These are phyloP conservation scores for Syngnathus acus DNA, from an alignment of 2,797 vertebrate genomes.

Conservation along the genomic window DNA sequence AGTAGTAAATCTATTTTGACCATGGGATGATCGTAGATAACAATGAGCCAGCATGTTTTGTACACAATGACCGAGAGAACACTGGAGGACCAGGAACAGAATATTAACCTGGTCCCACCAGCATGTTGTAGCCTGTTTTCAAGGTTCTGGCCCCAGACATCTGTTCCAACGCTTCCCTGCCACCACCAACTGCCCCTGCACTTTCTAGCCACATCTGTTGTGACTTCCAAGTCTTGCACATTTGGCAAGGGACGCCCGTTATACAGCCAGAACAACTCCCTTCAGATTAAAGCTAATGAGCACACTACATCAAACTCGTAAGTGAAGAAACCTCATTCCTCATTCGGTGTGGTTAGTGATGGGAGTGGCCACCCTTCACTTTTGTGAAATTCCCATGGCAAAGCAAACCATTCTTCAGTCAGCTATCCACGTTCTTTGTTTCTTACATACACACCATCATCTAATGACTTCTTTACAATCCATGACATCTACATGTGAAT, in stretches of 20 bases:
- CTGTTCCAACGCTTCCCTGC: constrained; percentile 48
- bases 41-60: constrained; percentile 25
- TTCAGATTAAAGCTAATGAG: constrained; percentile 75
- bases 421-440: background rate
- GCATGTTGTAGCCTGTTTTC: constrained; percentile 52
- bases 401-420: no score
- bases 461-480: constrained; percentile 9
- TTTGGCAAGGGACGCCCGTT: constrained; percentile 62
- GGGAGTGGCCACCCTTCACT: constrained; percentile 6
- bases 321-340: constrained; percentile 62
- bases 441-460: constrained; percentile 4
- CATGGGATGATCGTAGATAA: background rate
- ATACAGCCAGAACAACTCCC: constrained; percentile 71
- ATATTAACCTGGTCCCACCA: constrained; percentile 60
- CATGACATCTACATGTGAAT: constrained; percentile 3
- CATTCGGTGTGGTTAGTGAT: constrained; percentile 27
- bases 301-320: constrained; percentile 75
- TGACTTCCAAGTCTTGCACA: constrained; percentile 56
- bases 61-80: constrained; percentile 18
- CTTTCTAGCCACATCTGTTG: constrained; percentile 60
- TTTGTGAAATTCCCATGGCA: background rate
- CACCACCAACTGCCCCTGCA: constrained; percentile 55
- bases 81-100: constrained; percentile 45
- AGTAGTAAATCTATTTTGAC: background rate
- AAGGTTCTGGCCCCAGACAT: constrained; percentile 12